Evolutionary conservation across 2,113 vertebrate species (phyloP).

Genomic region (Chamaetylas fuelleborni): DNA sequence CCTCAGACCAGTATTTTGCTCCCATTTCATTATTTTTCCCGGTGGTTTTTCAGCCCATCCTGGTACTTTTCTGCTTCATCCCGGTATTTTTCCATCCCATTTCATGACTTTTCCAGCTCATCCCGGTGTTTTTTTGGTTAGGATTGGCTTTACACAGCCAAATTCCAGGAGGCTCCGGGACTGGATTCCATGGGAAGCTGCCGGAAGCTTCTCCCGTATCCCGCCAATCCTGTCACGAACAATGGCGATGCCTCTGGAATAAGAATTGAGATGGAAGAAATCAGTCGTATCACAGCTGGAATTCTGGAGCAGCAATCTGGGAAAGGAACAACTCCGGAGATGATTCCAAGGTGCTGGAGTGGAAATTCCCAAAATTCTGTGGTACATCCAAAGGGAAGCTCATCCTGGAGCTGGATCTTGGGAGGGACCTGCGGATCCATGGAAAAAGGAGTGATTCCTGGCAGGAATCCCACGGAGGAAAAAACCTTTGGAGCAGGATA

Average conservation of each 20-base stretch:
- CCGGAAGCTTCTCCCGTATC: background rate
- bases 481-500: background rate
- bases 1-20: background rate
- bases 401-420: background rate
- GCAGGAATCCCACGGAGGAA: background rate
- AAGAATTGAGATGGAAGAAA: accelerated
- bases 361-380: background rate
- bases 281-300: background rate
- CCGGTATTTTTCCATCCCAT: no score
- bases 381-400: background rate
- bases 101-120: no score
- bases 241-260: background rate
- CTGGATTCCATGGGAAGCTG: background rate
- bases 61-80: no score
- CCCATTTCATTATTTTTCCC: background rate
- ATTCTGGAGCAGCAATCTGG: background rate
- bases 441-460: background rate
- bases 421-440: background rate
- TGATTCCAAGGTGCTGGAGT: no score
- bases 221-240: accelerated
- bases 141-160: background rate
- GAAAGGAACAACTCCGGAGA: accelerated
- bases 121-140: background rate
- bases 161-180: background rate
- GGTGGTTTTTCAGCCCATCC: background rate